These are phyloP conservation scores for Drosophila punjabiensis DNA, from an alignment of 1,140 invertebrate genomes.

Conservation along the genomic window DNA sequence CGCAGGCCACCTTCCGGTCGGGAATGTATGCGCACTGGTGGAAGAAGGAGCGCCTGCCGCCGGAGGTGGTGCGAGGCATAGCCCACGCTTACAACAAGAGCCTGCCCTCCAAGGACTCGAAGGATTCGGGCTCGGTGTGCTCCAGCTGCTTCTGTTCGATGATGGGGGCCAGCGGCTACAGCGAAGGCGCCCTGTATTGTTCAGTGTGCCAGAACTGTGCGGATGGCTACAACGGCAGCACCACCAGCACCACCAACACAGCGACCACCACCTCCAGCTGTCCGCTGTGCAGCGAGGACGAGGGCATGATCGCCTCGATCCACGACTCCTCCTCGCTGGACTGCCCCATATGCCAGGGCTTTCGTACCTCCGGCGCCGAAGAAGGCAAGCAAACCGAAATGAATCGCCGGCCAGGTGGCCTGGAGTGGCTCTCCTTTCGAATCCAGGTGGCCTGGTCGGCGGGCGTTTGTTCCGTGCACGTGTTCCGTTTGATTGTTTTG, in stretches of 20 bases:
- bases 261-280: conserved; percentile 72
- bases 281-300: conserved; percentile 68
- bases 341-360: conserved; percentile 72
- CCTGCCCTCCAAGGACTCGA: conserved; percentile 47
- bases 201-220: conserved; percentile 75
- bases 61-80: conserved; percentile 87
- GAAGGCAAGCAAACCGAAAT: conserved; percentile 83
- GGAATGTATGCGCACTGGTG: conserved; percentile 96
- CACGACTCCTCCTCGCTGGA: conserved; percentile 67
- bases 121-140: conserved; percentile 63
- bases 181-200: conserved; percentile 74
- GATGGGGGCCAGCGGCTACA: conserved; percentile 69
- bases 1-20: conserved; percentile 89
- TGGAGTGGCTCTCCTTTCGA: background rate
- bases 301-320: conserved; percentile 25
- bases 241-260: conserved; percentile 69
- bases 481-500: conserved; percentile 83
- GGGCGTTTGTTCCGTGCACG: conserved; percentile 74
- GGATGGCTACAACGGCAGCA: conserved; percentile 37
- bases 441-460: conserved; percentile 35
- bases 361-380: conserved; percentile 58
- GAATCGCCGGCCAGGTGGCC: conserved; percentile 47
- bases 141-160: conserved; percentile 62
- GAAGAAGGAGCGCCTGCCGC: conserved; percentile 93
- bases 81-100: conserved; percentile 84